A percentile compares a stretch with the other conserved stretches of the same genome.
phyloP scores from a whole-genome alignment of 2,113 vertebrate genomes.

The Leuciscus idus region DNA sequence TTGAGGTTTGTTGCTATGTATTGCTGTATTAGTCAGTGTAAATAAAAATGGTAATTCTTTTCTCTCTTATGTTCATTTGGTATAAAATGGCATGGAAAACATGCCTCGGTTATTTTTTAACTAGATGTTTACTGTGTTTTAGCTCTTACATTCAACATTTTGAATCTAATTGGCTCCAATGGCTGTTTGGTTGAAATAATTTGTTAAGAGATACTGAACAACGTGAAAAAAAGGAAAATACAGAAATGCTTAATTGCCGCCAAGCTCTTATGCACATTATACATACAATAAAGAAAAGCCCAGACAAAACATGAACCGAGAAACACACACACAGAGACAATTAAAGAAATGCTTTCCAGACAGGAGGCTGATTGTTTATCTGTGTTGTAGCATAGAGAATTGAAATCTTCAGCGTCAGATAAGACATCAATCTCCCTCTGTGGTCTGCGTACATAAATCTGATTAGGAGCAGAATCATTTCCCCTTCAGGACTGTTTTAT shows the following conservation, averaged over 20 bases:
- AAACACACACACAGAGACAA: constrained; percentile 57
- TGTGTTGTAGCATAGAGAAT: constrained; percentile 70
- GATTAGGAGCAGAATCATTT: constrained; percentile 79
- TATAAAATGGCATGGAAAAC: background rate
- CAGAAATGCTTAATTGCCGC: background rate
- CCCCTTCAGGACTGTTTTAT: constrained; percentile 81
- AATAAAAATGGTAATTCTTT: background rate
- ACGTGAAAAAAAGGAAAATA: background rate
- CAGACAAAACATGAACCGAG: constrained; percentile 7
- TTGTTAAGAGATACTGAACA: background rate
- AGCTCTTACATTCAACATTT: background rate
- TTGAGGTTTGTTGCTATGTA: background rate
- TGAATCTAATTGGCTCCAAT: background rate
- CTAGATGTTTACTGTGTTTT: constrained; percentile 7
- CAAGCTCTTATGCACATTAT: background rate
- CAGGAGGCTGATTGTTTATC: constrained; percentile 73
- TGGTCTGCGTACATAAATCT: constrained; percentile 78
- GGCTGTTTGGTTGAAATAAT: background rate
- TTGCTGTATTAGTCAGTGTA: background rate
- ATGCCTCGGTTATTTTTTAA: constrained; percentile 2
- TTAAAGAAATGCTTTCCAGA: constrained; percentile 72
- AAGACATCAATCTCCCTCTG: constrained; percentile 79
- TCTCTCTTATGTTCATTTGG: background rate
- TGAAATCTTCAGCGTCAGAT: constrained; percentile 75
- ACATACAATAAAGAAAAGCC: background rate